Percentiles rank a stretch among this genome's conserved stretches.
phyloP scores from a whole-genome alignment of 2,113 vertebrate species.

The Antennarius striatus region DNA sequence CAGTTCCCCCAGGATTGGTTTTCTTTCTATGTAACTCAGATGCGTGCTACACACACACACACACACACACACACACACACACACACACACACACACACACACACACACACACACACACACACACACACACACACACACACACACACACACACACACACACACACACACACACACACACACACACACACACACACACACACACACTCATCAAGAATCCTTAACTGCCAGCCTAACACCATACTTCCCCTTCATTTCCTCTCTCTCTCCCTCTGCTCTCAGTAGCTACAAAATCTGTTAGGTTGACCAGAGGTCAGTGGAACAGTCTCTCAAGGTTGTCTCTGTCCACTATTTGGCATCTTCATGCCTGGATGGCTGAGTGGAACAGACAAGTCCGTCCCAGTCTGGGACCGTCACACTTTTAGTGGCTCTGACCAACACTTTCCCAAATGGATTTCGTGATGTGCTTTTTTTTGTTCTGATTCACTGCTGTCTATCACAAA shows the following conservation, averaged over 20 bases:
- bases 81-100: no score
- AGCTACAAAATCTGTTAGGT: slow-evolving; percentile 17
- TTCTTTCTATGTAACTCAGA: not conserved
- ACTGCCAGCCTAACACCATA: not conserved
- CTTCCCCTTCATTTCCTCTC: slow-evolving; percentile 6
- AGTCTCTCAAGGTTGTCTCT: slow-evolving; percentile 66
- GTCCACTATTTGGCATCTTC: slow-evolving; percentile 47
- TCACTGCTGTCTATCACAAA: slow-evolving; percentile 32
- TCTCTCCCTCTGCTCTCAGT: not conserved
- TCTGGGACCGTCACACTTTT: slow-evolving; percentile 64
- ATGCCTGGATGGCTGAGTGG: slow-evolving; percentile 61
- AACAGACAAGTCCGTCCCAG: slow-evolving; percentile 67
- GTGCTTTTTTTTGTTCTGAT: slow-evolving; percentile 44
- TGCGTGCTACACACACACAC: no score
- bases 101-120: no score
- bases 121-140: no score
- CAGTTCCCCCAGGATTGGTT: not conserved
- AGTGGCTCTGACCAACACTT: slow-evolving; percentile 64
- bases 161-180: no score
- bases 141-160: no score
- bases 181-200: not conserved
- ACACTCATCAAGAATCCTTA: not conserved
- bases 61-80: no score
- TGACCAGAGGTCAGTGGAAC: slow-evolving; percentile 53
- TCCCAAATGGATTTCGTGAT: slow-evolving; percentile 51